Evolutionary conservation across 2,888 invertebrate genomes (phyloP).

Genomic region (Eristalis pertinax): DNA sequence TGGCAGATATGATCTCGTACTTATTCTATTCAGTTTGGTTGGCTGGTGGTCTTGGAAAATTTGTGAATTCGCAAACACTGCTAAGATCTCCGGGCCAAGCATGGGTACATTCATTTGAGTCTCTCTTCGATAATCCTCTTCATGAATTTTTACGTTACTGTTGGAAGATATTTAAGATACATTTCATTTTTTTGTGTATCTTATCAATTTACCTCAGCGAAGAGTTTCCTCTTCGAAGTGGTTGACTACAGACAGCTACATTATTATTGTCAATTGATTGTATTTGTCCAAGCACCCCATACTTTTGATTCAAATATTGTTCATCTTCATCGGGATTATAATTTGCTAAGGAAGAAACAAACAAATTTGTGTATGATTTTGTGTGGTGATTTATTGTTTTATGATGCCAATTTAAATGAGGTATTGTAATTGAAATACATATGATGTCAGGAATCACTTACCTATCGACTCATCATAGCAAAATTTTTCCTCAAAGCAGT

Average conservation of each 20-base stretch:
- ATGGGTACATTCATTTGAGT: constrained; percentile 81
- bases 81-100: constrained; percentile 81
- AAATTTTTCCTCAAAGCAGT: constrained; percentile 87
- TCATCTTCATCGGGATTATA: constrained; percentile 82
- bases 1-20: constrained; percentile 78
- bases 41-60: constrained; percentile 82
- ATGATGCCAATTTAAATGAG: not conserved
- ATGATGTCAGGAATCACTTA: constrained; percentile 73
- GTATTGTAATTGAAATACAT: not conserved
- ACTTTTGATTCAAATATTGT: constrained; percentile 78
- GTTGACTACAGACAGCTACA: constrained; percentile 79
- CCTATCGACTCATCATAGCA: constrained; percentile 89
- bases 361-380: not conserved
- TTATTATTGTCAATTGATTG: constrained; percentile 78
- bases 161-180: not conserved
- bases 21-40: constrained; percentile 79
- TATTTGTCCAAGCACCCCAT: constrained; percentile 77
- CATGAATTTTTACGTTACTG: constrained; percentile 80
- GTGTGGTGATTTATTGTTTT: not conserved
- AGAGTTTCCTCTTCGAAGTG: constrained; percentile 77
- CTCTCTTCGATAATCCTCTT: constrained; percentile 81
- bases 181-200: not conserved
- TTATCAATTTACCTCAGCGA: constrained; percentile 70
- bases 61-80: constrained; percentile 81
- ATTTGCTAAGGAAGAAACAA: constrained; percentile 76